phyloP scores from a whole-genome alignment of 2,113 vertebrate species.

The Protomyctophum bolini region DNA sequence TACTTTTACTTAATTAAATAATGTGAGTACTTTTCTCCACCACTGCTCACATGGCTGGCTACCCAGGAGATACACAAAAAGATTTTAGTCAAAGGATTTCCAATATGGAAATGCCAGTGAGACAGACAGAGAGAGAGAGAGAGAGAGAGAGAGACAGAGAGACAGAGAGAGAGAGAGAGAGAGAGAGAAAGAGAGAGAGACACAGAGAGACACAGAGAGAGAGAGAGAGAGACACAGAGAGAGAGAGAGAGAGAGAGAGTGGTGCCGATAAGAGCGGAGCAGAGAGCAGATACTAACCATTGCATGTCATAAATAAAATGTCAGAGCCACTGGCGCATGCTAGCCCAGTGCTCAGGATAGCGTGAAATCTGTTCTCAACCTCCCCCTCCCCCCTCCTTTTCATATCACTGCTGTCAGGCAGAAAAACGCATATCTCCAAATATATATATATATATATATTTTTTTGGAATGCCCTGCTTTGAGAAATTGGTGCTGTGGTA shows the following conservation, averaged over 20 bases:
- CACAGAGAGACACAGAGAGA: conserved; percentile 10
- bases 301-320: conserved; percentile 78
- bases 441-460: too few species aligned
- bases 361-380: conserved; percentile 67
- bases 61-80: too few species aligned
- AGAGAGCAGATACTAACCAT: conserved; percentile 35
- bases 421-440: too few species aligned
- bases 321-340: conserved; percentile 64
- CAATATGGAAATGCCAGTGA: too few species aligned
- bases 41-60: too few species aligned
- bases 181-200: conserved; percentile 31
- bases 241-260: conserved; percentile 31
- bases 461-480: too few species aligned
- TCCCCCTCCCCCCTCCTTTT: conserved; percentile 33
- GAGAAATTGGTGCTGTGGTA: too few species aligned
- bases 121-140: too few species aligned
- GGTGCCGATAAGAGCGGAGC: too few species aligned
- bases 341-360: conserved; percentile 68
- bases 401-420: background rate
- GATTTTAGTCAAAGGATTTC: too few species aligned
- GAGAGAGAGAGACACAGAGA: background rate
- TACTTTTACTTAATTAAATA: too few species aligned
- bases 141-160: background rate
- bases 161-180: background rate
- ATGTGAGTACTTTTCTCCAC: too few species aligned